phyloP scores from a whole-genome alignment of 2,888 invertebrate species.

The Tubulanus polymorphus region DNA sequence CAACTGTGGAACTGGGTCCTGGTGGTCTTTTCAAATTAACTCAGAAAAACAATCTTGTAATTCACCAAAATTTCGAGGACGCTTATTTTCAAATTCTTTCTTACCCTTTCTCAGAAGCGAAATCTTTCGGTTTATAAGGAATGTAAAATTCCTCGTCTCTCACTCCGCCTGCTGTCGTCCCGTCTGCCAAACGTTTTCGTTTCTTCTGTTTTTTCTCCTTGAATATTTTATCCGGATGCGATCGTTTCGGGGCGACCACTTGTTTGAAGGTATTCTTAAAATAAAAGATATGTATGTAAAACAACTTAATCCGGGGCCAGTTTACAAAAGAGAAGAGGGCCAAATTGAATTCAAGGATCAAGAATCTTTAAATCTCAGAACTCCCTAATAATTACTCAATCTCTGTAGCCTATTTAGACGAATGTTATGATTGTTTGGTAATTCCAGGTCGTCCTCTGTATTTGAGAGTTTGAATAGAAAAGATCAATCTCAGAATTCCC shows the following conservation, averaged over 20 bases:
- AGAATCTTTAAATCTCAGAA: neutral
- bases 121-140: constrained; percentile 78
- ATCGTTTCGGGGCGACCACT: constrained; percentile 60
- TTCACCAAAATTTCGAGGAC: no score
- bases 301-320: no score
- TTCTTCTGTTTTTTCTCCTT: constrained; percentile 21
- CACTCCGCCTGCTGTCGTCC: no score
- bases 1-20: no score
- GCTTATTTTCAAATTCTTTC: constrained; percentile 15
- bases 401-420: constrained; percentile 11
- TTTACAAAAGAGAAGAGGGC: no score
- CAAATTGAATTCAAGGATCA: neutral
- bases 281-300: no score
- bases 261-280: constrained; percentile 60
- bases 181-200: constrained; percentile 17
- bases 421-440: constrained; percentile 19
- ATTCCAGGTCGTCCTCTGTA: constrained; percentile 7
- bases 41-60: no score
- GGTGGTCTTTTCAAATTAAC: no score
- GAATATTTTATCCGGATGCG: constrained; percentile 20
- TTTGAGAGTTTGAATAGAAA: no score
- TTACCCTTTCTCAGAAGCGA: constrained; percentile 60
- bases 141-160: constrained; percentile 79
- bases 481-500: no score
- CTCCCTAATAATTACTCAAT: neutral